Conservation (phyloP, 2,113 vertebrate species). For the Casuarius casuarius region DNA sequence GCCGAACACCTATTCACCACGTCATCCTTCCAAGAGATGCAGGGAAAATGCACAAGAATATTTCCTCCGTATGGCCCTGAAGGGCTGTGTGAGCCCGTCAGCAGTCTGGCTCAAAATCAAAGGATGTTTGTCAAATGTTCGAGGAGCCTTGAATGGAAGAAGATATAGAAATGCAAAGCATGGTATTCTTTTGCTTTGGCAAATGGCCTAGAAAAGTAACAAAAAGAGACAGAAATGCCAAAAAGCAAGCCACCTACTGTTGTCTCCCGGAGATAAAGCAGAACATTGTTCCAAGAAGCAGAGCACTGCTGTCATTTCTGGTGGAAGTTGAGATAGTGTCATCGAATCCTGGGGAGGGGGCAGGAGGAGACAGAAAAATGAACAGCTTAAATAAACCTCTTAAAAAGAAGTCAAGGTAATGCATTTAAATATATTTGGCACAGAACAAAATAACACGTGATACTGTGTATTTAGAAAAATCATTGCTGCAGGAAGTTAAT, state of each 20-base stretch:
- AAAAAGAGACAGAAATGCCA: conserved; percentile 50
- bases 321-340: conserved; percentile 33
- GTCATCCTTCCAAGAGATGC: neutral
- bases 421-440: neutral
- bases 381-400: neutral
- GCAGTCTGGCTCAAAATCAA: neutral
- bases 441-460: neutral
- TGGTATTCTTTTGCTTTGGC: neutral
- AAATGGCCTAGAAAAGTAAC: conserved; percentile 51
- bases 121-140: neutral
- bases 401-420: conserved; percentile 22
- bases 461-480: neutral
- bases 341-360: neutral
- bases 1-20: neutral
- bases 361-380: neutral
- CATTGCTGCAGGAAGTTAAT: neutral
- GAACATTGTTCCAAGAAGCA: conserved; percentile 50
- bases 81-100: fast-evolving
- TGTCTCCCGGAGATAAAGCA: conserved; percentile 57
- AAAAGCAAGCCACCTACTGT: conserved; percentile 48
- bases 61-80: neutral
- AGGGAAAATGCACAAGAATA: neutral
- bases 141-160: neutral
- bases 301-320: conserved; percentile 43
- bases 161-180: conserved; percentile 25